A percentile compares a stretch with the other conserved stretches of the same genome.
Evolutionary conservation across 2,797 vertebrate genomes (phyloP).

Genomic region (Pelobates cultripes): DNA sequence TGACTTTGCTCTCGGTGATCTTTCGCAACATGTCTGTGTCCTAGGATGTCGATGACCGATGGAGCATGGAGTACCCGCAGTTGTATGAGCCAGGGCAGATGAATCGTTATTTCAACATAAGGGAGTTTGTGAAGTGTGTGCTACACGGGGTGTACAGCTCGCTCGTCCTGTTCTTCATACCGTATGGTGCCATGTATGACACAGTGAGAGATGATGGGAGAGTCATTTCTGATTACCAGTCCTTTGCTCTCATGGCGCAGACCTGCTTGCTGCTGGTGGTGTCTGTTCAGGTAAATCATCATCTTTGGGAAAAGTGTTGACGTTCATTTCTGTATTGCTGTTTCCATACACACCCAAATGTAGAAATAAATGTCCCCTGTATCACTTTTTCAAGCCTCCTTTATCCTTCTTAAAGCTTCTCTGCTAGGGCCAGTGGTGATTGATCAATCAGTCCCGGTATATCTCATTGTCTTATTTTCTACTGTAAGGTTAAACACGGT

Average conservation of each 20-base stretch:
- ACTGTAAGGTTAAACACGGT: too few relatives aligned
- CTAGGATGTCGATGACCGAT: conserved; percentile 90
- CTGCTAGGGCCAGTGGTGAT: too few relatives aligned
- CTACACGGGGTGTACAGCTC: conserved; percentile 91
- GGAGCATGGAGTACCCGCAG: conserved; percentile 88
- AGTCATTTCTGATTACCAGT: conserved; percentile 90
- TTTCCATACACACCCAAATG: too few relatives aligned
- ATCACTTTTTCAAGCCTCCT: too few relatives aligned
- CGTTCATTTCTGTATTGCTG: too few relatives aligned
- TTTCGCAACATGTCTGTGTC: conserved; percentile 31
- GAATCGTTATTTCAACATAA: conserved; percentile 88
- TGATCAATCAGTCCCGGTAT: too few relatives aligned
- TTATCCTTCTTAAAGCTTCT: too few relatives aligned
- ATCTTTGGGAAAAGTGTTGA: too few relatives aligned
- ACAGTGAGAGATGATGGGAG: conserved; percentile 85
- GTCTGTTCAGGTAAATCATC: conserved; percentile 78
- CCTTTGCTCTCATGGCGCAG: conserved; percentile 87
- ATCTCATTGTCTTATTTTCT: too few relatives aligned
- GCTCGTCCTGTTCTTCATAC: conserved; percentile 90
- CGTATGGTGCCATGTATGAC: conserved; percentile 82
- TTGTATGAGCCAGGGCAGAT: conserved; percentile 88
- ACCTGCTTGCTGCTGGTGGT: conserved; percentile 86
- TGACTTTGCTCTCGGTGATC: too few relatives aligned
- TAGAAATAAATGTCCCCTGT: too few relatives aligned
- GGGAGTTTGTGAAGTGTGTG: conserved; percentile 79